A percentile compares a stretch with the other conserved stretches of the same genome.
Conservation (phyloP, 2,888 invertebrate species). For the Augochlorella aurata region DNA sequence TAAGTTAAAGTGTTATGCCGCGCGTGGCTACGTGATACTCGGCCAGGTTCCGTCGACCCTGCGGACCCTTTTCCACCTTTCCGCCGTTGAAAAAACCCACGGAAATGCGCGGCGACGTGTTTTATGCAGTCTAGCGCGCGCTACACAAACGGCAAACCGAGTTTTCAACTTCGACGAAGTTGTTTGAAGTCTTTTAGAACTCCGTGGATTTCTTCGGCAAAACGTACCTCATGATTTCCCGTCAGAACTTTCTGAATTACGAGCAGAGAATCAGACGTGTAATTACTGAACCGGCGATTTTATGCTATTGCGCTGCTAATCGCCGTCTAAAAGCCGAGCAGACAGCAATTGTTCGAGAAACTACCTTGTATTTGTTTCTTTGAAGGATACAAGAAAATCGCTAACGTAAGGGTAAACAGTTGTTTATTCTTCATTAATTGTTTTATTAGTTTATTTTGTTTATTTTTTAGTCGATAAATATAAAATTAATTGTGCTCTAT, state of each 20-base stretch:
- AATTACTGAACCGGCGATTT: neutral
- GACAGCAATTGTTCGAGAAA: neutral
- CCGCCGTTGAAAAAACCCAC: neutral
- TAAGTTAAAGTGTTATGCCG: constrained; percentile 64
- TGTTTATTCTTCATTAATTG: too few species aligned
- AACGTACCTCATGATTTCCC: neutral
- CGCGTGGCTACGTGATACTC: constrained; percentile 47
- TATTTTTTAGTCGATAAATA: too few species aligned
- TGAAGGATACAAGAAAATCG: too few species aligned
- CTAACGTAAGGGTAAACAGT: too few species aligned
- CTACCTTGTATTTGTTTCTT: neutral
- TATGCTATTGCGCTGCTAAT: neutral
- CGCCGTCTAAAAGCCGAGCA: neutral
- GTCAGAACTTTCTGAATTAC: neutral
- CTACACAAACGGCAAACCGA: constrained; percentile 6
- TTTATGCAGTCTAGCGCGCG: neutral
- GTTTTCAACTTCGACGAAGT: constrained; percentile 9
- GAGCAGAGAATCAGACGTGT: neutral
- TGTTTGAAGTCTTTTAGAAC: constrained; percentile 21
- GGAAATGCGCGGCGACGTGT: neutral
- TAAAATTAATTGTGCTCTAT: too few species aligned
- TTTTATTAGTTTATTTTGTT: too few species aligned
- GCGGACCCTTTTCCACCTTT: neutral
- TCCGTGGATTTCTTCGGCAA: neutral
- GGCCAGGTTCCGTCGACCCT: neutral